Percentiles rank a stretch among this genome's conserved stretches.
Evolutionary conservation across 2,113 vertebrate genomes (phyloP).

Genomic region (Rhinopomastus cyanomelas): DNA sequence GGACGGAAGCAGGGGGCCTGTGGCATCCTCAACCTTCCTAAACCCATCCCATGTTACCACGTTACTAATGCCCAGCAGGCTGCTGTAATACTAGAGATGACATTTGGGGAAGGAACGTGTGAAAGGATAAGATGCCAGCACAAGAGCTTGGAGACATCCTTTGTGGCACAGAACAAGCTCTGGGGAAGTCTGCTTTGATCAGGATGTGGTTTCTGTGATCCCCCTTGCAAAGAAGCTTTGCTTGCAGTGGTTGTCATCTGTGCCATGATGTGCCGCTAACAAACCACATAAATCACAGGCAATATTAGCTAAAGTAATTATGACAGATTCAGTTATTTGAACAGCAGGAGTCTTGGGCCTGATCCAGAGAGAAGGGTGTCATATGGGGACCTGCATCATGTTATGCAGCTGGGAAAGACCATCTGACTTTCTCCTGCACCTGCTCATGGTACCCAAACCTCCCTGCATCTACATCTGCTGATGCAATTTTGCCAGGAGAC

Average conservation of each 20-base stretch:
- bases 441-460: accelerated
- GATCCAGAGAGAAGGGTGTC: background rate
- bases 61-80: background rate
- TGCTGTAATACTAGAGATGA: background rate
- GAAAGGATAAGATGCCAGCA: background rate
- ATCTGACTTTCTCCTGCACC: background rate
- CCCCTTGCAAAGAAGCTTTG: background rate
- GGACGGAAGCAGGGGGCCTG: accelerated
- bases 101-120: background rate
- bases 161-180: background rate
- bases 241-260: background rate
- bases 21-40: background rate
- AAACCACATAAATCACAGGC: background rate
- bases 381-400: background rate
- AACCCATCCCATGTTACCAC: background rate
- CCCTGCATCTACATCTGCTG: background rate
- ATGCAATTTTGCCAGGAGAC: background rate
- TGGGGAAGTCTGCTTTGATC: background rate
- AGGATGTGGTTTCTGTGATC: accelerated
- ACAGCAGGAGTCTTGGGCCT: background rate
- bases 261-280: accelerated
- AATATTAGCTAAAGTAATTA: background rate
- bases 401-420: background rate
- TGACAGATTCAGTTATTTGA: background rate
- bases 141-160: background rate